Conservation (phyloP, 2,797 vertebrate genomes). For the Tympanoctomys barrerae region DNA sequence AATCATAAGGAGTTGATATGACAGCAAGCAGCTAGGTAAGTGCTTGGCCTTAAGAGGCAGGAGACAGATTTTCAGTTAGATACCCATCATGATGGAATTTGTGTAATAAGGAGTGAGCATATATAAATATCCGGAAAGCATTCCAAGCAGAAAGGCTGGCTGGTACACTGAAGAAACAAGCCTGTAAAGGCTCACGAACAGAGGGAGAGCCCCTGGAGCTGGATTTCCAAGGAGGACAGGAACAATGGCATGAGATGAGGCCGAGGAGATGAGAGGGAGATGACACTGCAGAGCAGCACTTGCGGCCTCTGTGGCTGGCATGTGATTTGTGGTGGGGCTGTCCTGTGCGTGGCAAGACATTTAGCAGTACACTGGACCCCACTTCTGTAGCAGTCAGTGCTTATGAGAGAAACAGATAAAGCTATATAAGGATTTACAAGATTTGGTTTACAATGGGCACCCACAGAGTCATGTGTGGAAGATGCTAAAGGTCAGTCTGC, state of each 20-base stretch:
- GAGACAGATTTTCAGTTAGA: background rate
- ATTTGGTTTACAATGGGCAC: background rate
- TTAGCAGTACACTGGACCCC: background rate
- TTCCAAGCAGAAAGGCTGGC: background rate
- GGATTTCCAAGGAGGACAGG: background rate
- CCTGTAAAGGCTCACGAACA: too few relatives aligned
- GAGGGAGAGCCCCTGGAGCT: too few relatives aligned
- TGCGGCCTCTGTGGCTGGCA: rapidly evolving
- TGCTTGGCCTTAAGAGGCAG: background rate
- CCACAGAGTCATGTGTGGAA: background rate
- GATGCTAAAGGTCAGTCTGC: background rate
- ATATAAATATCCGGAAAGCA: background rate
- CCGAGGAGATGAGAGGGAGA: rapidly evolving
- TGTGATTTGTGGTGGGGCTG: rapidly evolving
- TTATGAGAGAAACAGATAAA: background rate
- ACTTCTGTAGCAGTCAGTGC: background rate
- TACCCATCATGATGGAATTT: background rate
- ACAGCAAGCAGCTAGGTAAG: background rate
- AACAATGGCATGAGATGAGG: rapidly evolving
- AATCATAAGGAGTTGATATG: background rate
- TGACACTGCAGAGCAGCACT: rapidly evolving
- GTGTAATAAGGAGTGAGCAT: rapidly evolving
- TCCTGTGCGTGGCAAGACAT: background rate
- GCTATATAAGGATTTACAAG: background rate
- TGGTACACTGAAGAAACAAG: too few relatives aligned